Conservation (phyloP, 2,888 invertebrate genomes). For the Polietes domitor region DNA sequence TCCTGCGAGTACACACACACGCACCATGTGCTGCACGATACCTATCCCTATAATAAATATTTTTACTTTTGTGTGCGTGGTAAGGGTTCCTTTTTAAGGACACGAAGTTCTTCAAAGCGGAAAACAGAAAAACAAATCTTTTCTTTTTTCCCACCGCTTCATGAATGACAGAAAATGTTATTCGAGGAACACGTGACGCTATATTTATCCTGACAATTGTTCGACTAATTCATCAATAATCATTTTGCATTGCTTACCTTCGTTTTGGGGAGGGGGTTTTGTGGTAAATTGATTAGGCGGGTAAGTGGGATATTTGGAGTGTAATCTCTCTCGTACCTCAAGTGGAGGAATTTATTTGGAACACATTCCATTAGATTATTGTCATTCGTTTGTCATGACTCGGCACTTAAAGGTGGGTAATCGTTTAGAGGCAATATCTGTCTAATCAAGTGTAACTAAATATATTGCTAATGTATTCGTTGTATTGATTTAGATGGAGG, state of each 20-base stretch:
- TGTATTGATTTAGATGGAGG: no score
- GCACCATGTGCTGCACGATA: no score
- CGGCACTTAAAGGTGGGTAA: not conserved
- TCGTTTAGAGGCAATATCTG: constrained; percentile 36
- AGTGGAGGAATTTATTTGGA: not conserved
- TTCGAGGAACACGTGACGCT: constrained; percentile 38
- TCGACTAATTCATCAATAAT: constrained; percentile 47
- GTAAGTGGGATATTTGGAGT: not conserved
- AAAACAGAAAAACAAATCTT: no score
- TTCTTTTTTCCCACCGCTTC: not conserved
- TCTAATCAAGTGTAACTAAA: constrained; percentile 38
- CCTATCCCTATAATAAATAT: no score
- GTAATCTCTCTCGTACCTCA: not conserved
- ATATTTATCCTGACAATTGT: constrained; percentile 35
- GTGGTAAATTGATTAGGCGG: no score
- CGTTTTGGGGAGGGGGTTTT: not conserved
- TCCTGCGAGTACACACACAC: no score
- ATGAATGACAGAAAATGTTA: not conserved
- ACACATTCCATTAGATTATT: not conserved
- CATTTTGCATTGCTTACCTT: not conserved
- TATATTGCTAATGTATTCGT: no score
- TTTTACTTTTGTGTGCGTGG: no score
- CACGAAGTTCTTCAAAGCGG: no score
- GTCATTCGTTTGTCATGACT: no score
- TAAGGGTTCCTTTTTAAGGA: no score